These are phyloP conservation scores for Cynaeus angustus DNA, from an alignment of 2,888 invertebrate species.

Conservation along the genomic window DNA sequence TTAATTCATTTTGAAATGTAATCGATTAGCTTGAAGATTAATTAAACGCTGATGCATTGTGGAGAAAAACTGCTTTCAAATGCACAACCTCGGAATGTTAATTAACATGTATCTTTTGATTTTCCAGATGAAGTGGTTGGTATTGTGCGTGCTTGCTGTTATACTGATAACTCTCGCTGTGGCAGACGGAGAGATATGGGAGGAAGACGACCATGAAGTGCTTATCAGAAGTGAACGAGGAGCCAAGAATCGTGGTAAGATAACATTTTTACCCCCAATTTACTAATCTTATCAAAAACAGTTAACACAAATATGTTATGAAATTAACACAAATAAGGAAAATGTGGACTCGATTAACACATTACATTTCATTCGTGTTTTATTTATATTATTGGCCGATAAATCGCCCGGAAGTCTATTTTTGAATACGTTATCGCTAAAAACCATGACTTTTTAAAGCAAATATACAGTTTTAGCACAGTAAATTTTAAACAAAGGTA, in stretches of 20 bases:
- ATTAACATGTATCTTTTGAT: conserved; percentile 28
- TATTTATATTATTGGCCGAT: too few species aligned
- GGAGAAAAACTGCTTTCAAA: background rate
- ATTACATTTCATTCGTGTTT: too few species aligned
- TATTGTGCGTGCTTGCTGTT: conserved; percentile 71
- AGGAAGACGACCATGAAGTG: conserved; percentile 86
- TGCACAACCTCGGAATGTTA: conserved; percentile 14
- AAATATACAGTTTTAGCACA: background rate
- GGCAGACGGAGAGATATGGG: conserved; percentile 84
- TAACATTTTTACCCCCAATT: conserved; percentile 37
- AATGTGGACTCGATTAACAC: too few species aligned
- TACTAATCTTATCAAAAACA: conserved; percentile 37
- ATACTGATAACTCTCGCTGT: conserved; percentile 73
- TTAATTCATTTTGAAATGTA: conserved; percentile 2
- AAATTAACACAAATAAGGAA: background rate
- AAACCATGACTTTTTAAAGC: background rate
- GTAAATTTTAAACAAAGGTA: background rate
- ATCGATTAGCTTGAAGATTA: background rate
- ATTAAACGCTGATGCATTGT: background rate
- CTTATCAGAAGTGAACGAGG: conserved; percentile 87
- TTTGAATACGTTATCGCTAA: conserved; percentile 25
- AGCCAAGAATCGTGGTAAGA: conserved; percentile 82
- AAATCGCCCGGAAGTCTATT: conserved; percentile 27
- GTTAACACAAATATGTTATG: background rate
- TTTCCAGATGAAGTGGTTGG: conserved; percentile 73